A percentile compares a stretch with the other conserved stretches of the same genome.
Conservation (phyloP, 1,140 invertebrate genomes). For the Eueides isabella region DNA sequence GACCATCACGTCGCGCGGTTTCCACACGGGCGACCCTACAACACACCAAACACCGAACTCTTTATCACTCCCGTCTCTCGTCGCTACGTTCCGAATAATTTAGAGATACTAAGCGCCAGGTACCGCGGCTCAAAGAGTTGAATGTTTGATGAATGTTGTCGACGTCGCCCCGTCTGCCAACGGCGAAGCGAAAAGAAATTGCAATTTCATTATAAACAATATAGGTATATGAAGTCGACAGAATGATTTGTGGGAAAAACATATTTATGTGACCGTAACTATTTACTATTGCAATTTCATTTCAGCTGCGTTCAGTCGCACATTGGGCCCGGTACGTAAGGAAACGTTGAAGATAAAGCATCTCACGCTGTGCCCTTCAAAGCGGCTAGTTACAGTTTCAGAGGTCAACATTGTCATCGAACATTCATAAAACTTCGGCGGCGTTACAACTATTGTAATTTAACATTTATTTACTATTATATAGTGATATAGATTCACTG, state of each 20-base stretch:
- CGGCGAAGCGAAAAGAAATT: slow-evolving; percentile 40
- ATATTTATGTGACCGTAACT: background rate
- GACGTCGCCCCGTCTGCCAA: slow-evolving; percentile 45
- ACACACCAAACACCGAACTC: slow-evolving; percentile 84
- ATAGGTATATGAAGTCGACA: background rate
- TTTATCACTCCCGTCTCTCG: slow-evolving; percentile 52
- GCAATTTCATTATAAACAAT: slow-evolving; percentile 13
- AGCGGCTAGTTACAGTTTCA: slow-evolving; percentile 33
- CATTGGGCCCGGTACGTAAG: slow-evolving; percentile 29
- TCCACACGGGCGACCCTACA: slow-evolving; percentile 95
- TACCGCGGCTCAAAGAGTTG: slow-evolving; percentile 75
- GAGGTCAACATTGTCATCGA: slow-evolving; percentile 77
- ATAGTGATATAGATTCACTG: slow-evolving; percentile 23
- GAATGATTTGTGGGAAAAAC: background rate
- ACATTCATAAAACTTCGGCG: slow-evolving; percentile 67
- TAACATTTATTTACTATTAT: slow-evolving; percentile 18
- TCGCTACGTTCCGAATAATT: slow-evolving; percentile 34
- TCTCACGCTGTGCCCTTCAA: slow-evolving; percentile 31
- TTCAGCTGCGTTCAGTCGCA: slow-evolving; percentile 16
- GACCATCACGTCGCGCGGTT: slow-evolving; percentile 89
- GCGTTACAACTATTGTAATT: slow-evolving; percentile 34
- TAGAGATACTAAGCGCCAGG: slow-evolving; percentile 42
- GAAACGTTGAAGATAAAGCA: slow-evolving; percentile 25
- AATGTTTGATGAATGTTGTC: slow-evolving; percentile 83
- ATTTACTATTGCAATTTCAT: slow-evolving; percentile 37